These are phyloP conservation scores for Conchocele bisecta DNA, from an alignment of 2,888 invertebrate species.

Conservation along the genomic window DNA sequence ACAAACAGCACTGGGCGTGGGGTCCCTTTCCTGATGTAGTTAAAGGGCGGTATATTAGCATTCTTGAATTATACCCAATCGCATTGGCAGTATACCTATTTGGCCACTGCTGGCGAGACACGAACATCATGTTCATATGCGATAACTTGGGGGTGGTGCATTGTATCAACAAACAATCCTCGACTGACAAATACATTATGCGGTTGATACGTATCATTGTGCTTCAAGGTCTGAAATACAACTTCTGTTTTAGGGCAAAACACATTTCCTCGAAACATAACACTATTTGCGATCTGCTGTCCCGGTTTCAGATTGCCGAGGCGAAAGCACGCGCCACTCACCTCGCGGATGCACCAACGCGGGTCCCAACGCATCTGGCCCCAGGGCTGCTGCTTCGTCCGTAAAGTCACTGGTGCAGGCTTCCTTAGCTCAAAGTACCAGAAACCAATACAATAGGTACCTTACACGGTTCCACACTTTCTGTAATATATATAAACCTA, in stretches of 20 bases:
- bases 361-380: too few species aligned
- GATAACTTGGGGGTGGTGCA: conserved; percentile 31
- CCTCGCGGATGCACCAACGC: conserved; percentile 12
- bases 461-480: too few species aligned
- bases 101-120: conserved; percentile 18
- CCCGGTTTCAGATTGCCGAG: conserved; percentile 26
- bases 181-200: conserved; percentile 35
- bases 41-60: conserved; percentile 27
- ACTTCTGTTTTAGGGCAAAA: conserved; percentile 23
- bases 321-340: conserved; percentile 18
- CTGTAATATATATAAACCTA: too few species aligned
- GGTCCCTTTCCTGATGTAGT: conserved; percentile 12
- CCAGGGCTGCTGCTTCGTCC: too few species aligned
- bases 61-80: conserved; percentile 35
- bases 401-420: too few species aligned
- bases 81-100: conserved; percentile 28
- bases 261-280: conserved; percentile 20
- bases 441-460: too few species aligned
- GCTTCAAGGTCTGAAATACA: conserved; percentile 15
- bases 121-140: conserved; percentile 31
- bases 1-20: conserved; percentile 14
- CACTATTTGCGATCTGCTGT: conserved; percentile 26
- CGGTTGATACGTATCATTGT: conserved; percentile 31
- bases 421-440: too few species aligned
- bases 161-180: conserved; percentile 34